Percentiles rank a stretch among this genome's conserved stretches.
These are phyloP conservation scores for Saiga tatarica DNA, from an alignment of 2,113 vertebrate genomes.

Conservation along the genomic window DNA sequence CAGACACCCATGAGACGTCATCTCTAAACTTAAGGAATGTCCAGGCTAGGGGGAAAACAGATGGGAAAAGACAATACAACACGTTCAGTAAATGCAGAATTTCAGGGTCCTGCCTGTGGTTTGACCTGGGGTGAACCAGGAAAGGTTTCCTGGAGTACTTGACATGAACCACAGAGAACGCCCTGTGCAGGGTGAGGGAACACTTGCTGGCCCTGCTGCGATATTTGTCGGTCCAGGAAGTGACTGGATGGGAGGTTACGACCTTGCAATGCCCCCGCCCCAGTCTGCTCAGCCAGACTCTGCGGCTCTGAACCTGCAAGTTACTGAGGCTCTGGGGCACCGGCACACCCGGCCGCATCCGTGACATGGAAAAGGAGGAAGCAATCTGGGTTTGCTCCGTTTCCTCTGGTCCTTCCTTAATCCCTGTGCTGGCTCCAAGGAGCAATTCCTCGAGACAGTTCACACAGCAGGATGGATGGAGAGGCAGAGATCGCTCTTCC, in stretches of 20 bases:
- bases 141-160: neutral
- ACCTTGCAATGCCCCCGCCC: neutral
- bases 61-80: neutral
- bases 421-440: neutral
- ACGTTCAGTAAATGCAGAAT: neutral
- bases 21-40: neutral
- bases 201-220: neutral
- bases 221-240: neutral
- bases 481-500: neutral
- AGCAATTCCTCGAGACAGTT: neutral
- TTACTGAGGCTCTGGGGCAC: neutral
- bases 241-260: neutral
- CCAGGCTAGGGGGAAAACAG: neutral
- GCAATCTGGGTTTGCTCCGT: neutral
- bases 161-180: neutral
- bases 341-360: neutral
- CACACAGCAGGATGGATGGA: neutral
- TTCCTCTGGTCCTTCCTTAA: neutral
- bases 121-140: neutral
- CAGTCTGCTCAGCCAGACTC: neutral
- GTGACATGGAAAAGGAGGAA: slow-evolving; percentile 4
- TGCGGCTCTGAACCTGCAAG: neutral
- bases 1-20: too few species aligned
- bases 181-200: neutral
- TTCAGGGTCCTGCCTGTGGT: neutral